phyloP scores from a whole-genome alignment of 2,888 invertebrate species.

The Ectemnius cavifrons region DNA sequence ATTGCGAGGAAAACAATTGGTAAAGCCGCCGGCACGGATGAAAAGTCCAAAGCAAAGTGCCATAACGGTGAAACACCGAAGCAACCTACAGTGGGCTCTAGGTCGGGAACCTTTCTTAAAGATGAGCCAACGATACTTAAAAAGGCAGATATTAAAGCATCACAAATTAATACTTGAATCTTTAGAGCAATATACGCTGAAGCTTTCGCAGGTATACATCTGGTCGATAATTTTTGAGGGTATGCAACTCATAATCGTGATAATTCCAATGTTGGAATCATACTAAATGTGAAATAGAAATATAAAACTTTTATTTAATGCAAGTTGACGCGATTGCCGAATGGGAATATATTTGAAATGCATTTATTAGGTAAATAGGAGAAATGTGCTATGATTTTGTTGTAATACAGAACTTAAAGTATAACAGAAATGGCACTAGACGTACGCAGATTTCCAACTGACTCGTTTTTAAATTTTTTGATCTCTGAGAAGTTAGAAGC shows the following conservation, averaged over 20 bases:
- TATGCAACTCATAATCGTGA: slow-evolving; percentile 57
- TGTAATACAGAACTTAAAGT: slow-evolving; percentile 36
- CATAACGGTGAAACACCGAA: slow-evolving; percentile 69
- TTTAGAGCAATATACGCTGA: slow-evolving; percentile 33
- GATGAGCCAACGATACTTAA: slow-evolving; percentile 85
- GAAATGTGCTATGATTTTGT: slow-evolving; percentile 59
- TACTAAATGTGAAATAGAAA: slow-evolving; percentile 46
- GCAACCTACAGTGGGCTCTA: slow-evolving; percentile 77
- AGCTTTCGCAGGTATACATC: slow-evolving; percentile 32
- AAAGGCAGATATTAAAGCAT: slow-evolving; percentile 75
- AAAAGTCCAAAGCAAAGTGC: slow-evolving; percentile 69
- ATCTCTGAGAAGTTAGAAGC: slow-evolving; percentile 25
- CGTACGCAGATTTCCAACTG: slow-evolving; percentile 23
- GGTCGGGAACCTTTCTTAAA: slow-evolving; percentile 87
- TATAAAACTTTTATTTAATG: slow-evolving; percentile 52
- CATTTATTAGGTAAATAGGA: slow-evolving; percentile 60
- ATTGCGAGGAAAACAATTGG: slow-evolving; percentile 53
- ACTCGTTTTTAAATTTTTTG: slow-evolving; percentile 29
- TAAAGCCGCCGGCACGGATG: slow-evolving; percentile 55
- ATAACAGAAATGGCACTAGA: slow-evolving; percentile 41
- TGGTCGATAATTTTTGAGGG: slow-evolving; percentile 9
- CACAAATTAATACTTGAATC: slow-evolving; percentile 71
- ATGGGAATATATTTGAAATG: slow-evolving; percentile 50
- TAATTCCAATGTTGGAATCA: slow-evolving; percentile 61
- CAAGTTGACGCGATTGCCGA: slow-evolving; percentile 39